Evolutionary conservation across 2,888 invertebrate genomes (phyloP), one percentile per base, ranked within the genome.

Genomic region (Tryphoninae sp.): DNA sequence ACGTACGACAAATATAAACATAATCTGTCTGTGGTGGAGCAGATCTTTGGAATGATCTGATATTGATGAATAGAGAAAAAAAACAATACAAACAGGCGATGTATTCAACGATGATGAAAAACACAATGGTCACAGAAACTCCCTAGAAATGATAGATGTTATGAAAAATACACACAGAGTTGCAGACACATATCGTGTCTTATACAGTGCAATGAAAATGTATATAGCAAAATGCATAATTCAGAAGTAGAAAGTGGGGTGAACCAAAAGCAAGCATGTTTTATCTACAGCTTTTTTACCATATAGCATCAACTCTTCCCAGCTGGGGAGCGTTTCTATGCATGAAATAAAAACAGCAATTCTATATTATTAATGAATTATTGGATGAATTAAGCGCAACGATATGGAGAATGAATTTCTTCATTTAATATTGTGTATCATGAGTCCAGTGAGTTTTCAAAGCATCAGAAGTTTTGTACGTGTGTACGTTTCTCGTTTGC

Each of bases 261-360:
- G 79, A 81, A 85, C 58, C 81, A 86, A 86, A 82, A 84, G 84
- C 87, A 89, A 87, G 87, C 88, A 89, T 84, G 84, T 84, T 82
- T 84, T 85, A 83, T 83, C 76, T 82, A 83, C 82, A 87, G 86
- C 86, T 84, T 84, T 80, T 89, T 91, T 91, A 91, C 91, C 91
- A 89, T 91, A 90, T 89, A 91, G 89, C 90, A 91, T 90, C 90
- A 91, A 86, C 87, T 91, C 91, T 91, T 91, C 91, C 91, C 91
- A 91, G 90, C 89, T 91, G 80, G 91, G 91, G 89, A 91, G 91
- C 89, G 84, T 91, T 88, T 91, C 91, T 91, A 90, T 86, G 86
- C 87, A 89, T 84, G 88, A 87, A 90, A 85, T 89, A 79, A 74
- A 86, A 87, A 86, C 86, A 78, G 77, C 76, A 84, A 83, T 84